Conservation (phyloP, 1,140 invertebrate species). For the Cheumatopsyche charites region DNA sequence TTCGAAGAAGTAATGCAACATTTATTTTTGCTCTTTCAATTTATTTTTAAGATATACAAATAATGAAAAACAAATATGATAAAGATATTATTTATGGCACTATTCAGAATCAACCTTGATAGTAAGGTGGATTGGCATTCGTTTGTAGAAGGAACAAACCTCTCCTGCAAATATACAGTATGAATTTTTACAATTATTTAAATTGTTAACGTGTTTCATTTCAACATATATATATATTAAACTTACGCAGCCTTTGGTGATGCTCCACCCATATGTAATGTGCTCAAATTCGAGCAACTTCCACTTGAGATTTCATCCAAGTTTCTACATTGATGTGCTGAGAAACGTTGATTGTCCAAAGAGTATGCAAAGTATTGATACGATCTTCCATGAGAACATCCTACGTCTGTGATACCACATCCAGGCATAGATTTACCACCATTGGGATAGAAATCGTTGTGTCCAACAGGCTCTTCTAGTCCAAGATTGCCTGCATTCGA, state of each 20-base stretch:
- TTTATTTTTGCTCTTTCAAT: no score
- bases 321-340: constrained; percentile 53
- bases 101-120: background rate
- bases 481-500: constrained; percentile 61
- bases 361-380: constrained; percentile 63
- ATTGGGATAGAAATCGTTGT: constrained; percentile 65
- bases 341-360: constrained; percentile 57
- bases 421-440: constrained; percentile 70
- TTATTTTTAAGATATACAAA: no score
- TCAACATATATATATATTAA: background rate
- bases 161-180: background rate
- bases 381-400: constrained; percentile 61
- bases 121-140: constrained; percentile 14
- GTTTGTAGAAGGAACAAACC: constrained; percentile 20
- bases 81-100: no score
- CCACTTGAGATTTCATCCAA: constrained; percentile 49
- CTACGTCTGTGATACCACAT: constrained; percentile 57
- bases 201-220: background rate
- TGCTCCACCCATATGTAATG: constrained; percentile 52
- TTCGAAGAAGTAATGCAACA: no score
- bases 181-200: background rate
- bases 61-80: no score
- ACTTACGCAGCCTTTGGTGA: constrained; percentile 38
- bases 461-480: constrained; percentile 53
- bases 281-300: constrained; percentile 49